Evolutionary conservation across 2,113 vertebrate genomes (phyloP).

Genomic region (Scortum barcoo): DNA sequence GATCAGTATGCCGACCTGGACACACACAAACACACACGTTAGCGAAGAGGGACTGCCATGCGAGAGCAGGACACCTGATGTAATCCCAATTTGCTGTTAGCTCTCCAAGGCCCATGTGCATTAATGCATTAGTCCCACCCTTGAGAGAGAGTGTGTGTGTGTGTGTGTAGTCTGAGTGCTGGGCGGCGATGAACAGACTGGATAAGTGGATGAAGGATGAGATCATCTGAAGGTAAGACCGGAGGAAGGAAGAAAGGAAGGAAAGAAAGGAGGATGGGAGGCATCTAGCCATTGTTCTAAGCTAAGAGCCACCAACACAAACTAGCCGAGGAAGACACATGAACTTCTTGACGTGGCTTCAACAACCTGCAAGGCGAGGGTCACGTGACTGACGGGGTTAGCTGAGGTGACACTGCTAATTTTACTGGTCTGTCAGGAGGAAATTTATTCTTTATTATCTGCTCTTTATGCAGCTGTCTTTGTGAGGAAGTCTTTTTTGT

Average conservation of each 20-base stretch:
- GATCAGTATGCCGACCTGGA: constrained; percentile 52
- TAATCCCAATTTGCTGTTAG: constrained; percentile 42
- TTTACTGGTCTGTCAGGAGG: no score
- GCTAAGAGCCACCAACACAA: neutral
- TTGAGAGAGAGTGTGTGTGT: neutral
- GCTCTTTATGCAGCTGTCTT: neutral
- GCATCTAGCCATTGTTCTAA: neutral
- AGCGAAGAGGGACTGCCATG: neutral
- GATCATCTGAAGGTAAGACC: neutral
- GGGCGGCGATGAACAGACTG: neutral
- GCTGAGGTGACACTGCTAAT: neutral
- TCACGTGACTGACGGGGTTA: neutral
- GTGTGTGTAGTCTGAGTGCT: neutral
- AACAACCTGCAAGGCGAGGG: neutral
- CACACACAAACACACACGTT: neutral
- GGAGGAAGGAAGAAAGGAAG: neutral
- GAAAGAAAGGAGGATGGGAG: neutral
- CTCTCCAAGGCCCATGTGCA: constrained; percentile 11
- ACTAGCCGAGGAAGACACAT: neutral
- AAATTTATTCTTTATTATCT: neutral
- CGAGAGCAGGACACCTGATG: constrained; percentile 39
- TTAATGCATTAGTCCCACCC: constrained; percentile 35
- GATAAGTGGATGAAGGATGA: constrained; percentile 5
- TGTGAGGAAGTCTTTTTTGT: neutral
- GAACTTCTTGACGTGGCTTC: neutral